phyloP scores from a whole-genome alignment of 2,797 vertebrate species.

The Squalus acanthias region DNA sequence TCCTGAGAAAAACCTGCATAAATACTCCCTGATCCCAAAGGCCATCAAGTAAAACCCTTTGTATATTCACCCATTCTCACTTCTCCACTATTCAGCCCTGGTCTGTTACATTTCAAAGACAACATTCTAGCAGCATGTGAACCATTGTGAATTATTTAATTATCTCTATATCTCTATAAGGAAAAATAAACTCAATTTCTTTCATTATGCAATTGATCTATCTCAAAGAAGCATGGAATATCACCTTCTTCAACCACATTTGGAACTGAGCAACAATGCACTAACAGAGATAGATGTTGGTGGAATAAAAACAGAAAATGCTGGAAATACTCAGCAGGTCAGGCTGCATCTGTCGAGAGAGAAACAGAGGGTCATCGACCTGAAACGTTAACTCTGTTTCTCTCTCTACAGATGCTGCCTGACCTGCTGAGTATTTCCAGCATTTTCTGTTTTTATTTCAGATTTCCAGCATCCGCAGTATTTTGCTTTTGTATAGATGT shows the following conservation, averaged over 20 bases:
- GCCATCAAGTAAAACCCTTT: not conserved
- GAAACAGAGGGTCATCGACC: too few species aligned
- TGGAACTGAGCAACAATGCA: not conserved
- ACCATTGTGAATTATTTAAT: not conserved
- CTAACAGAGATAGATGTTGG: not conserved
- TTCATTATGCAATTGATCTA: not conserved
- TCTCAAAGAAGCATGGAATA: not conserved
- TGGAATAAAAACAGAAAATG: too few species aligned
- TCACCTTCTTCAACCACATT: not conserved
- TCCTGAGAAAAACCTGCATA: not conserved
- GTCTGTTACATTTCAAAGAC: not conserved
- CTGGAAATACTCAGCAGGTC: too few species aligned
- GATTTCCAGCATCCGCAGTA: too few species aligned
- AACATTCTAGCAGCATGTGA: not conserved
- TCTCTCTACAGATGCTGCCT: too few species aligned
- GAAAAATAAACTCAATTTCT: not conserved
- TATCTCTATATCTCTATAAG: not conserved
- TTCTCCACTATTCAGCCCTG: not conserved
- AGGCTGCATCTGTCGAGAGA: too few species aligned
- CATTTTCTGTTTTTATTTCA: too few species aligned
- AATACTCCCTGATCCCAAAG: not conserved
- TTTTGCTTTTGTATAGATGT: not conserved
- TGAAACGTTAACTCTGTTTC: too few species aligned
- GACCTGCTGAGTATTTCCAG: too few species aligned
- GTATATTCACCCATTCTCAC: not conserved